phyloP scores from a whole-genome alignment of 2,888 invertebrate genomes.

The Rhimphoctona megacephalus region DNA sequence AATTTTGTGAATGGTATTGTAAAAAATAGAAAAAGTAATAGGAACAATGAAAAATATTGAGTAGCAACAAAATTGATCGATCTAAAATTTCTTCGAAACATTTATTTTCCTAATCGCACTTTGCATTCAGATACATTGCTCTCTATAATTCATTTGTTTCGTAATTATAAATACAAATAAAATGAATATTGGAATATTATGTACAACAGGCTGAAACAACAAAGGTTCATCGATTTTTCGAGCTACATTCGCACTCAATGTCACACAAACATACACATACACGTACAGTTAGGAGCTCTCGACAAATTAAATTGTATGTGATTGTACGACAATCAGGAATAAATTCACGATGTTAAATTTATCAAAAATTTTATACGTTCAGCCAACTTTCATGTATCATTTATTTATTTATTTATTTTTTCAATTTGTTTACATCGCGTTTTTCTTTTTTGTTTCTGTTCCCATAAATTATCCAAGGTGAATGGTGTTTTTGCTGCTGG shows the following conservation, averaged over 20 bases:
- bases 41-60: not conserved
- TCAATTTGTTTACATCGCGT: conserved; percentile 24
- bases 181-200: conserved; percentile 42
- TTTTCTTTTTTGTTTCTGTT: conserved; percentile 38
- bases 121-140: not conserved
- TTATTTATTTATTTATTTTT: conserved; percentile 36
- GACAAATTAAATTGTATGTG: conserved; percentile 30
- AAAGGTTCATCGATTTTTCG: conserved; percentile 34
- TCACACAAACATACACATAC: conserved; percentile 4
- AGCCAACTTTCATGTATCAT: conserved; percentile 61
- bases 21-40: not conserved
- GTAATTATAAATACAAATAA: conserved; percentile 44
- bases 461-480: conserved; percentile 63
- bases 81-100: conserved; percentile 21
- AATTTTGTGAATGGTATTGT: not conserved
- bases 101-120: conserved; percentile 10
- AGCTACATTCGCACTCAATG: not conserved
- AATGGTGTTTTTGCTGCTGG: conserved; percentile 38
- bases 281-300: not conserved
- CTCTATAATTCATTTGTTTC: conserved; percentile 11
- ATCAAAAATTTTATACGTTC: conserved; percentile 46
- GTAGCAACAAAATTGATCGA: not conserved
- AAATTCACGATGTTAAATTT: conserved; percentile 36
- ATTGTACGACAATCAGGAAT: conserved; percentile 51
- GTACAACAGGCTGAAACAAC: conserved; percentile 55